phyloP scores from a whole-genome alignment of 2,797 vertebrate species.

The Pteronotus mesoamericanus region DNA sequence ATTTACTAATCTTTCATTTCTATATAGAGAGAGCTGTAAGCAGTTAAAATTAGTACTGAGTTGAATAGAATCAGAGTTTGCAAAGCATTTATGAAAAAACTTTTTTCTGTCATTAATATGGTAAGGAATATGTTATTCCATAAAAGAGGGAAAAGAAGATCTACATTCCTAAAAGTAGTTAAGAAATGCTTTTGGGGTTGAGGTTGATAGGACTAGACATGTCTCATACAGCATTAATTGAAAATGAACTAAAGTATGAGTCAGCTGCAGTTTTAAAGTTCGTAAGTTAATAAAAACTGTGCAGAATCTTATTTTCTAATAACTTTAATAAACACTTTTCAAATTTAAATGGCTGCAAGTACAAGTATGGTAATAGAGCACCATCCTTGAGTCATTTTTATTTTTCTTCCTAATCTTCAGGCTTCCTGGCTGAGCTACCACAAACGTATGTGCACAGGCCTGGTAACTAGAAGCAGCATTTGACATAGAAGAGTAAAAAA shows the following conservation, averaged over 20 bases:
- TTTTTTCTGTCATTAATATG: neutral
- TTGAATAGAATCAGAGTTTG: neutral
- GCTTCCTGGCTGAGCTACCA: neutral
- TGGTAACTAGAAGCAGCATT: neutral
- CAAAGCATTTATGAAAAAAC: neutral
- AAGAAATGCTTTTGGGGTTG: neutral
- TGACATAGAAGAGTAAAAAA: neutral
- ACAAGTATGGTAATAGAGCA: neutral
- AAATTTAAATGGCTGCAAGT: neutral
- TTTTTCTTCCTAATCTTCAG: neutral
- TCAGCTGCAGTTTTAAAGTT: neutral
- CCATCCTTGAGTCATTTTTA: neutral
- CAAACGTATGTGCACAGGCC: neutral
- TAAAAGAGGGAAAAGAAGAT: neutral
- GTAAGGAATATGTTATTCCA: neutral
- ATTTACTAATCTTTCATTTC: slow-evolving; percentile 17
- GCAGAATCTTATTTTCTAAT: neutral
- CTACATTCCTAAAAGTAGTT: neutral
- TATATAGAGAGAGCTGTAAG: neutral
- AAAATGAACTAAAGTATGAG: neutral
- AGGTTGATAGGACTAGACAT: neutral
- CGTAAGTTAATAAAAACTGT: neutral
- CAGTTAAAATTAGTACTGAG: neutral
- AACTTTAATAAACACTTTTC: neutral
- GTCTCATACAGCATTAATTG: neutral